Evolutionary conservation across 2,113 vertebrate species (phyloP).

Genomic region (Arizona elegans): DNA sequence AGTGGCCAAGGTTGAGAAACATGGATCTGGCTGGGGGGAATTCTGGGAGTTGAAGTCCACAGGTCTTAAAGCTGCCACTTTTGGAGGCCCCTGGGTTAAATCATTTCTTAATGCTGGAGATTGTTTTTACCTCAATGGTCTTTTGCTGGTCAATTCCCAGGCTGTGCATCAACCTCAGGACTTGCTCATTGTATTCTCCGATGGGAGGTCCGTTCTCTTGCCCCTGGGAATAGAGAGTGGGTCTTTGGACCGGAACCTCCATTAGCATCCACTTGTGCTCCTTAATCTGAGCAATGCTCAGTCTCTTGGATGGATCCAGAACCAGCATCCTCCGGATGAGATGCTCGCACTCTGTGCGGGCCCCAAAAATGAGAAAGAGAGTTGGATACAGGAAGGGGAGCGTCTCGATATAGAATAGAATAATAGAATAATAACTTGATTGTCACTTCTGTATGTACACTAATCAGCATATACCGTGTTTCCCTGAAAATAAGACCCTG

Average conservation of each 20-base stretch:
- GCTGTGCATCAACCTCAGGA: constrained; percentile 94
- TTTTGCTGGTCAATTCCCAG: constrained; percentile 98
- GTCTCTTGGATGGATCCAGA: constrained; percentile 89
- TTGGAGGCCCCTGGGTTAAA: not conserved
- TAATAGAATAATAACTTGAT: no score
- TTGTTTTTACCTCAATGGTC: constrained; percentile 86
- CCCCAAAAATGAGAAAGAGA: constrained; percentile 7
- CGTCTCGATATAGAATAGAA: no score
- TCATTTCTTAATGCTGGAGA: rapidly evolving
- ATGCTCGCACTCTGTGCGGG: constrained; percentile 88
- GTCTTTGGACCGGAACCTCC: constrained; percentile 87
- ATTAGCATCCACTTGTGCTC: constrained; percentile 97
- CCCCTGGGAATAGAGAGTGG: constrained; percentile 82
- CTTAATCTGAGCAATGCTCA: constrained; percentile 93
- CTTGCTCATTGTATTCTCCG: constrained; percentile 93
- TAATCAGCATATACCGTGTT: no score
- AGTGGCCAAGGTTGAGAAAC: no score
- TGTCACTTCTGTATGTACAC: no score
- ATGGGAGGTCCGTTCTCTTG: constrained; percentile 78
- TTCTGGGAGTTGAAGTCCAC: no score
- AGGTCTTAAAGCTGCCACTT: not conserved
- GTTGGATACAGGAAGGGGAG: not conserved
- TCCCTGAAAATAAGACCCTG: no score
- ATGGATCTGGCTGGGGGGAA: no score
- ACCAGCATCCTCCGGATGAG: constrained; percentile 97